A percentile compares a stretch with the other conserved stretches of the same genome.
Conservation (phyloP, 2,113 vertebrate species). For the Sprattus sprattus region DNA sequence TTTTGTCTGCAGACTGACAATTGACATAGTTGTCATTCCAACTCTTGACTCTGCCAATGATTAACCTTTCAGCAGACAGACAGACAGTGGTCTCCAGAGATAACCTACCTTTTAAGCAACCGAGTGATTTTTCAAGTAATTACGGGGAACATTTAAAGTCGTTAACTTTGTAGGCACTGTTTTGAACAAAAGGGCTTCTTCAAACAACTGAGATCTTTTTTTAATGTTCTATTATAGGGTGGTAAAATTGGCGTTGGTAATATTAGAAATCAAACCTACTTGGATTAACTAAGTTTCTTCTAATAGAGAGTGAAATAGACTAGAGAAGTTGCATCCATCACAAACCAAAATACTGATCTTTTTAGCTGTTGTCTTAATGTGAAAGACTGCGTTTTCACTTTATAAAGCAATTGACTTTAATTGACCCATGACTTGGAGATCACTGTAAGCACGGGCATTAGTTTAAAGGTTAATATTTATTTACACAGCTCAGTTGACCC, state of each 20-base stretch:
- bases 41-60: constrained; percentile 6
- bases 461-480: constrained; percentile 76
- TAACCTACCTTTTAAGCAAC: constrained; percentile 39
- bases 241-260: too few relatives aligned
- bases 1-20: constrained; percentile 34
- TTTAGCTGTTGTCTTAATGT: background rate
- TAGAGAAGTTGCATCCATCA: background rate
- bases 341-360: background rate
- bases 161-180: background rate
- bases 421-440: constrained; percentile 65
- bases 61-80: constrained; percentile 17
- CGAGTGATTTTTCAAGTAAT: constrained; percentile 29
- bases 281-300: too few relatives aligned
- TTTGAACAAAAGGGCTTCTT: background rate
- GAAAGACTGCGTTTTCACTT: background rate
- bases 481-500: constrained; percentile 77
- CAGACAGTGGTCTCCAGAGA: constrained; percentile 20
- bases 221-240: background rate
- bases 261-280: too few relatives aligned
- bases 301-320: too few relatives aligned
- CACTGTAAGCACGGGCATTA: constrained; percentile 66
- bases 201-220: background rate
- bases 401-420: background rate
- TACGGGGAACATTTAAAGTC: background rate
- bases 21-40: constrained; percentile 42